phyloP scores from a whole-genome alignment of 2,113 vertebrate genomes.

The Etheostoma cragini region DNA sequence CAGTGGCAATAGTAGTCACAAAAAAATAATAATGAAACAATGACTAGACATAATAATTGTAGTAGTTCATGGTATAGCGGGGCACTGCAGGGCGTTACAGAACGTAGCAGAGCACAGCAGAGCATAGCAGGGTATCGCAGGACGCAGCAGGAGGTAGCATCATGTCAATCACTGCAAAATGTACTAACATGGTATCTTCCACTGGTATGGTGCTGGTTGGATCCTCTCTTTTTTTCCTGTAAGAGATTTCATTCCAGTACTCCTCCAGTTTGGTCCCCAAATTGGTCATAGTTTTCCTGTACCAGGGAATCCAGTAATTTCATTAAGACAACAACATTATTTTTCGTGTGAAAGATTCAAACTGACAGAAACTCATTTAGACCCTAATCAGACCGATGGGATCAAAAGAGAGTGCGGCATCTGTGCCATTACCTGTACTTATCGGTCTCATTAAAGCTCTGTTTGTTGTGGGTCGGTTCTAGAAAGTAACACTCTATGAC shows the following conservation, averaged over 20 bases:
- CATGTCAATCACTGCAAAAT: neutral
- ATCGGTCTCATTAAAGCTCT: constrained; percentile 94
- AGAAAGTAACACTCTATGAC: constrained; percentile 95
- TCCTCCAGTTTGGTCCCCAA: constrained; percentile 92
- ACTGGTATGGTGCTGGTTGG: constrained; percentile 81
- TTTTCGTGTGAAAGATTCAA: neutral
- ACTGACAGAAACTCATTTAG: neutral
- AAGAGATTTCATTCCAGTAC: constrained; percentile 93
- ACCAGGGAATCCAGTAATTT: neutral
- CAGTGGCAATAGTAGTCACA: too few species aligned
- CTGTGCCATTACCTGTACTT: constrained; percentile 90
- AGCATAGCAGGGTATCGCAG: too few species aligned
- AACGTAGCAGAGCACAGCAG: too few species aligned
- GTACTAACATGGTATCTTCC: constrained; percentile 90
- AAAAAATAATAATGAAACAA: too few species aligned
- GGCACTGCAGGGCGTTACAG: too few species aligned
- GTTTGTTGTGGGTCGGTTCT: constrained; percentile 97
- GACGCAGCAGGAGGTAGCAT: too few species aligned
- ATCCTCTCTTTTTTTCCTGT: constrained; percentile 80
- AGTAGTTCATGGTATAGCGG: too few species aligned
- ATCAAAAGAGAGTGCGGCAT: neutral
- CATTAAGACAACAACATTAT: neutral
- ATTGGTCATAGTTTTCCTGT: constrained; percentile 89
- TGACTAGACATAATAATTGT: too few species aligned
- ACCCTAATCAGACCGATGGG: neutral